A percentile compares a stretch with the other conserved stretches of the same genome.
These are phyloP conservation scores for Ashinkailepas kermadecensis DNA, from an alignment of 2,888 invertebrate genomes.

Conservation along the genomic window DNA sequence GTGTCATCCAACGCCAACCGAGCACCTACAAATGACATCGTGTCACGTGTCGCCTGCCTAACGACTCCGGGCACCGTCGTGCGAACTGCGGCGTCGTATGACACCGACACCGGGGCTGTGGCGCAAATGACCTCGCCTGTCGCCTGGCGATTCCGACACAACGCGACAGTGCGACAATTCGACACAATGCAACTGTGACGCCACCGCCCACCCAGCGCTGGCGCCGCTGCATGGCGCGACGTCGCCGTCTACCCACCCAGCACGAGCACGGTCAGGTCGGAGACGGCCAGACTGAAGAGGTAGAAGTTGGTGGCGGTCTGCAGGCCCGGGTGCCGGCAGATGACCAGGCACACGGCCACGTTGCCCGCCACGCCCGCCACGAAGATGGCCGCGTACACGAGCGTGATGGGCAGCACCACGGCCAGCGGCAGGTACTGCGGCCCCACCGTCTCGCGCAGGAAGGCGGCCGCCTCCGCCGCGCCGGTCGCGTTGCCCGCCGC, in stretches of 20 bases:
- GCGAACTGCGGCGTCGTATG: too few relatives aligned
- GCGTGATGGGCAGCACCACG: conserved; percentile 52
- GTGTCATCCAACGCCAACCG: too few relatives aligned
- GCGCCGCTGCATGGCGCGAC: neutral
- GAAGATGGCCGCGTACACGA: conserved; percentile 67
- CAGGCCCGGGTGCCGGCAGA: conserved; percentile 68
- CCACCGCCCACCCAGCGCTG: neutral
- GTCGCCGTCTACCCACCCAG: conserved; percentile 56
- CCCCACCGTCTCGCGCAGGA: conserved; percentile 31
- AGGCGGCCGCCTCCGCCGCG: neutral
- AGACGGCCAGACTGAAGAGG: conserved; percentile 76
- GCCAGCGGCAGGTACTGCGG: conserved; percentile 40
- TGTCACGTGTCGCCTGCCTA: too few relatives aligned
- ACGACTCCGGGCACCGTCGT: too few relatives aligned
- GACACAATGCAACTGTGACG: too few relatives aligned
- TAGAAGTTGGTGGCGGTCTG: conserved; percentile 90
- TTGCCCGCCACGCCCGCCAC: conserved; percentile 77
- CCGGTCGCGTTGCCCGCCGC: too few relatives aligned
- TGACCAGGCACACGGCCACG: conserved; percentile 73
- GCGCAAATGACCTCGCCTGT: too few relatives aligned
- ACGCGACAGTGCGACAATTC: too few relatives aligned
- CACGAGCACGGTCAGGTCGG: conserved; percentile 69
- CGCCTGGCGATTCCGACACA: too few relatives aligned
- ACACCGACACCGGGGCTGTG: too few relatives aligned
- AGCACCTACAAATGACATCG: too few relatives aligned